Conservation (phyloP, 2,888 invertebrate genomes). For the Campopleginae sp. region DNA sequence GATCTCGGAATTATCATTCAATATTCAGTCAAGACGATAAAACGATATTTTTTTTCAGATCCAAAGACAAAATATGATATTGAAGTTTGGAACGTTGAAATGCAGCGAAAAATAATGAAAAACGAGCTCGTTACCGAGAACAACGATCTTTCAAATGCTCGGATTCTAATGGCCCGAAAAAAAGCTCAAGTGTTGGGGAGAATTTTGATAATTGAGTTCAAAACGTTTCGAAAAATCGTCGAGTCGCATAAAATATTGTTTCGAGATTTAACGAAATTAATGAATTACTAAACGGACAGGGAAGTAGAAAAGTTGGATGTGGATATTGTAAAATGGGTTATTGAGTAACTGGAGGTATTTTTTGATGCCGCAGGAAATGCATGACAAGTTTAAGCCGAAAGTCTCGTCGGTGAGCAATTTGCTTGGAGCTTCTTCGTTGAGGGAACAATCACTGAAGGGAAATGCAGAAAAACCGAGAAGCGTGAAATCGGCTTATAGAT, state of each 20-base stretch:
- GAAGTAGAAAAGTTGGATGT: not conserved
- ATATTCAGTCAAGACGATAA: no score
- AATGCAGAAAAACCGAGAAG: constrained; percentile 58
- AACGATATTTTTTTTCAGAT: no score
- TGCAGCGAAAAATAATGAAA: not conserved
- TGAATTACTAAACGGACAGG: not conserved
- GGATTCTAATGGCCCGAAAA: not conserved
- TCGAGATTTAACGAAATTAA: not conserved
- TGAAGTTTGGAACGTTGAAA: no score
- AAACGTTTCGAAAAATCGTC: no score
- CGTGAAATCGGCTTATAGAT: constrained; percentile 74
- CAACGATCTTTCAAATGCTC: not conserved
- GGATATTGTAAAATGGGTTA: constrained; percentile 2
- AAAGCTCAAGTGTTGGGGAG: no score
- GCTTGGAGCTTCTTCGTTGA: not conserved
- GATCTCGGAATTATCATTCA: no score
- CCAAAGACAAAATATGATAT: no score
- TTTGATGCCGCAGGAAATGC: not conserved
- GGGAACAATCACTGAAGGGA: constrained; percentile 11
- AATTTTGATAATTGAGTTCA: no score
- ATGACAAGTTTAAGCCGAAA: constrained; percentile 28
- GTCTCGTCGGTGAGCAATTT: not conserved
- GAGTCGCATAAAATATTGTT: not conserved
- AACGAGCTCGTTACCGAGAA: not conserved
- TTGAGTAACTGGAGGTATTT: not conserved